Evolutionary conservation across 2,888 invertebrate species (phyloP).

Genomic region (Heliconius hortense): DNA sequence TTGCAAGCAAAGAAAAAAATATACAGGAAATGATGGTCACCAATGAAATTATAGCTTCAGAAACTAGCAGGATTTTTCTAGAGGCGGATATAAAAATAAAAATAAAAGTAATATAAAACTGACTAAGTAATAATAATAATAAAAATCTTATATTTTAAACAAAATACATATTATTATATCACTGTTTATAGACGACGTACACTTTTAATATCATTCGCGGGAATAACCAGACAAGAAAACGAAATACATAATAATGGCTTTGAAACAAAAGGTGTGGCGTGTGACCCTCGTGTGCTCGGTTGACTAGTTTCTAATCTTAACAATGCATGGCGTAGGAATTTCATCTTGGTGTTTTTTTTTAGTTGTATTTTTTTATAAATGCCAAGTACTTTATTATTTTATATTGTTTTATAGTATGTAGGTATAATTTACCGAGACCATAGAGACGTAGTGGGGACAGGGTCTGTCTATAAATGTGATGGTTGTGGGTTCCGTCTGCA

Average conservation of each 20-base stretch:
- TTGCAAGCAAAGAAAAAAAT: too few species aligned
- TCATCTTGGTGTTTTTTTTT: constrained; percentile 37
- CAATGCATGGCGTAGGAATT: constrained; percentile 46
- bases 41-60: not conserved
- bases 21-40: too few species aligned
- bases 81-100: not conserved
- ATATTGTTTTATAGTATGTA: not conserved
- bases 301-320: constrained; percentile 48
- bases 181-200: constrained; percentile 4
- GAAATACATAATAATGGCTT: constrained; percentile 44
- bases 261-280: constrained; percentile 52
- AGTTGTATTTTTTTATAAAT: constrained; percentile 34
- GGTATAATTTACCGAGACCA: not conserved
- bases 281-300: constrained; percentile 49
- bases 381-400: constrained; percentile 24
- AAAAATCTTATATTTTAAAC: not conserved
- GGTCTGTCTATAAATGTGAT: too few species aligned
- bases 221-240: constrained; percentile 47
- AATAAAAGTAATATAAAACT: not conserved
- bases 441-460: not conserved
- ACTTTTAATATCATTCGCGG: constrained; percentile 34
- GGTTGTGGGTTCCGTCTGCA: too few species aligned
- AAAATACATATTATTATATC: not conserved
- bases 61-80: not conserved
- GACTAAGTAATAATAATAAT: not conserved